Conservation (phyloP, 1,140 invertebrate species). For the Saccostrea cuccullata region DNA sequence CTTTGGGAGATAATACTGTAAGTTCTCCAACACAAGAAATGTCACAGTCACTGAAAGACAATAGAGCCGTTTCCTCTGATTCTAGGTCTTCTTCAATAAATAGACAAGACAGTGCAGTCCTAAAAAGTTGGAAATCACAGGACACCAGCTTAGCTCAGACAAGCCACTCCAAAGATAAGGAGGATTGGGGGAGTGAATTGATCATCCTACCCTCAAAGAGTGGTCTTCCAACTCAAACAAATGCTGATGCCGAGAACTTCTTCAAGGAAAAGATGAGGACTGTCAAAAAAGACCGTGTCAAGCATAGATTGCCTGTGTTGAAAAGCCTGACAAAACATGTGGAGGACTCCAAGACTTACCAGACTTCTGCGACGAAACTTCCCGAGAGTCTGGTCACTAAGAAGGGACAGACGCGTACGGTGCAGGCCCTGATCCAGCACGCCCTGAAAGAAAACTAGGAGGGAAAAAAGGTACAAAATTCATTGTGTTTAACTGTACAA, state of each 20-base stretch:
- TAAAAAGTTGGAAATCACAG: background rate
- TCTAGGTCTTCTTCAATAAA: background rate
- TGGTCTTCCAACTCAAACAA: background rate
- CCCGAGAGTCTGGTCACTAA: slow-evolving; percentile 39
- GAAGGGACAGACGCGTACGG: slow-evolving; percentile 46
- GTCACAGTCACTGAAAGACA: background rate
- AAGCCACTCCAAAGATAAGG: background rate
- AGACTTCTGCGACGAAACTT: slow-evolving; percentile 1
- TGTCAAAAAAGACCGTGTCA: background rate
- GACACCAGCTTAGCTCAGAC: background rate
- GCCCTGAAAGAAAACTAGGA: slow-evolving; percentile 17
- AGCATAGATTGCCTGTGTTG: slow-evolving; percentile 39
- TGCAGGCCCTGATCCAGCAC: slow-evolving; percentile 42
- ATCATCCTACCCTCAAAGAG: background rate
- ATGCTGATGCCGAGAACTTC: background rate
- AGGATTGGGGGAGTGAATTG: background rate
- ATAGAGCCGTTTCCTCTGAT: background rate
- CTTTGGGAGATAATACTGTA: background rate
- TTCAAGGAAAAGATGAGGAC: background rate
- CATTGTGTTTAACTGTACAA: background rate
- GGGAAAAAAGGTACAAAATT: background rate
- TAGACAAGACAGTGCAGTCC: background rate
- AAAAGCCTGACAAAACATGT: slow-evolving; percentile 37
- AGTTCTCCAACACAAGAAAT: background rate
- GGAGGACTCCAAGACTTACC: background rate